Base-by-base conservation (phyloP, 2,113 vertebrate species). In the Erythrolamprus reginae region DNA sequence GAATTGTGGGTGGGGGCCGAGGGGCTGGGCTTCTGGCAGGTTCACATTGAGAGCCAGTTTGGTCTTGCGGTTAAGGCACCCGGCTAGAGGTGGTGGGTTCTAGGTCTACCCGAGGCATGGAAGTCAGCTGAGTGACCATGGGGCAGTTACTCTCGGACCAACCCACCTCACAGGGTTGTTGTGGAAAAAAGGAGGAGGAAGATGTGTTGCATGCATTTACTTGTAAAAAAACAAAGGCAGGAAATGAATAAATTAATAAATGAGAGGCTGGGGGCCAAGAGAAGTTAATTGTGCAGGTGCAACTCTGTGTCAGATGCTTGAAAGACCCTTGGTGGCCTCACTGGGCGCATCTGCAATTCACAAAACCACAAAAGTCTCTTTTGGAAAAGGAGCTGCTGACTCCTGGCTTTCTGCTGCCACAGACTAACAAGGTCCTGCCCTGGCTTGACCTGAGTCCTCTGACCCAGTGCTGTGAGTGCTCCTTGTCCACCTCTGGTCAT, bases 201-300 rank as follows among this genome's bases (percentile, higher is more conserved):
- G 58, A n/a, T 12, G 10, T 28, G 26, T n/a, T 13, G 10, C 3
- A 5, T n/a, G 26, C 5, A 12, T n/a, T 65, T 1, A 0, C 28
- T n/a, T 65, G 28, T 13, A 26, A 58, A 61, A n/a, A 61, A 61
- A 61, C 2, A 13, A 61, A 61, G 26, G 28, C 10, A 13, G 10
- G 10, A 12, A n/a, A 65, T n/a, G n/a, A n/a, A n/a, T n/a, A n/a
- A n/a, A n/a, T n/a, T n/a, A n/a, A n/a, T n/a, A 2, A 28, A 12
- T 28, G 4, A 58, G 33, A 8, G n/a, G 13, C 5, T 5, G n/a
- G 13, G 12, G 28, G n/a, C 65, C 19, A 77, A 77, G 6, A 4
- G 65, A 33, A 17, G 33, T 17, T 33, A 65, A 33, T 38, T 19
- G 21, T 0, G 15, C 65, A 8, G 33, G 5, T 6, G 13, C 5